Base-by-base conservation (phyloP, 2,113 vertebrate species). In the Heteronetta atricapilla region DNA sequence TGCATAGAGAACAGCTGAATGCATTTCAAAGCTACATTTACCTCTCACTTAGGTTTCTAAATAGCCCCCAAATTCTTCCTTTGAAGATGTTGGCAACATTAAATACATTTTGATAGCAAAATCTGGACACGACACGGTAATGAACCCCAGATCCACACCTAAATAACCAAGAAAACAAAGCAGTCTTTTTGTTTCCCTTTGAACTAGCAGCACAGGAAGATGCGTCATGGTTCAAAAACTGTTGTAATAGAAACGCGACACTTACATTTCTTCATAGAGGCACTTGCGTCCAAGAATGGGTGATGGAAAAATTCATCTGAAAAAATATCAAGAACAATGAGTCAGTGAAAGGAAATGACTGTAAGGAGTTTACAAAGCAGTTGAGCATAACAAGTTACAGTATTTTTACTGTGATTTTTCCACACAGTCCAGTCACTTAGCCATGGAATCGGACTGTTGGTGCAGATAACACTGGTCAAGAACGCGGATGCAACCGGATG, bases 261-360 rank as follows among this genome's bases (percentile, higher is more conserved):
- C 99, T 95, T 98, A 99, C 99, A 99, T 98, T 99, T 99, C 97
- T 98, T 99, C 97, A 98, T 94, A 22, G 98, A 97, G 69, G 98
- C 96, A 90, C 98, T 98, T 55, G 98, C 97, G 53, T 99, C 98
- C 59, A 99, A 91, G 97, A 99, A 99, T 1, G 99, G 98, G 96
- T 99, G 99, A 66, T 98, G 98, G 96, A 99, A 99, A 97, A 99
- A 99, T 72, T 99, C 98, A 94, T 99, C 99, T 99, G 97, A 19
- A 86, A 86, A 69, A 48, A n/a, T n/a, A 56, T 8, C 34, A 95
- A 42, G 44, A 90, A 50, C 72, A 89, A 46, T 21, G 33, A 88
- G 16, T 94, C 88, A 87, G n/a, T 86, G 82, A 73, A 89, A 87
- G 36, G 79, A 91, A 95, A 44, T 25, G 6, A 68, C 70, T 40